Evolutionary conservation across 2,888 invertebrate species (phyloP).

Genomic region (Plutella xylostella): DNA sequence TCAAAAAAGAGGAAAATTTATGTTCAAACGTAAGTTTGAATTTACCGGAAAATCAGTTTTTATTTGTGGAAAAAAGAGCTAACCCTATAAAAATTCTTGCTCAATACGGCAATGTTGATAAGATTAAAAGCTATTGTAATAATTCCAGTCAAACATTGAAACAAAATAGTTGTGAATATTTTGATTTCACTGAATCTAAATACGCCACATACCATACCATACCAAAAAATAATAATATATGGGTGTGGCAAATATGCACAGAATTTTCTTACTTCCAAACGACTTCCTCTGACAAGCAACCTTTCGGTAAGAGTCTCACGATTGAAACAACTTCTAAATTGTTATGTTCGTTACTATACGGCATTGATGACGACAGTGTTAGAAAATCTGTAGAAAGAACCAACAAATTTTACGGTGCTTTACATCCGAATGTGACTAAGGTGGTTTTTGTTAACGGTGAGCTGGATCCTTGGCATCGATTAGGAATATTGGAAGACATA

Average conservation of each 20-base stretch:
- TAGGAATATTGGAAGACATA: slow-evolving; percentile 58
- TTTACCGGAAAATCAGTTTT: slow-evolving; percentile 34
- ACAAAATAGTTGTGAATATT: too few relatives aligned
- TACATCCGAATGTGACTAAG: slow-evolving; percentile 54
- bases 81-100: too few relatives aligned
- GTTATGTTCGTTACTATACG: slow-evolving; percentile 49
- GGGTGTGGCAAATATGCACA: slow-evolving; percentile 83
- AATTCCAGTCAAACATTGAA: too few relatives aligned
- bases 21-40: slow-evolving; percentile 39
- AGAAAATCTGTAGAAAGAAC: slow-evolving; percentile 41
- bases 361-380: slow-evolving; percentile 37
- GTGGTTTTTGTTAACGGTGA: slow-evolving; percentile 72
- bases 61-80: too few relatives aligned
- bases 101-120: slow-evolving; percentile 28
- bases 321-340: slow-evolving; percentile 46
- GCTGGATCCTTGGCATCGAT: slow-evolving; percentile 69
- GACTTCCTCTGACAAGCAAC: slow-evolving; percentile 63
- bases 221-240: too few relatives aligned
- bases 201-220: too few relatives aligned
- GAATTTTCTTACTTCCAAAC: slow-evolving; percentile 83
- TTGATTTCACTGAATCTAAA: too few relatives aligned
- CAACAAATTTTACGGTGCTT: slow-evolving; percentile 60
- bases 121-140: too few relatives aligned
- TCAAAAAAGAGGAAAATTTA: slow-evolving; percentile 45
- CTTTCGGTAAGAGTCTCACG: slow-evolving; percentile 65